Conservation (phyloP, 2,113 vertebrate genomes). For the Xenotilapia flavipinnis region DNA sequence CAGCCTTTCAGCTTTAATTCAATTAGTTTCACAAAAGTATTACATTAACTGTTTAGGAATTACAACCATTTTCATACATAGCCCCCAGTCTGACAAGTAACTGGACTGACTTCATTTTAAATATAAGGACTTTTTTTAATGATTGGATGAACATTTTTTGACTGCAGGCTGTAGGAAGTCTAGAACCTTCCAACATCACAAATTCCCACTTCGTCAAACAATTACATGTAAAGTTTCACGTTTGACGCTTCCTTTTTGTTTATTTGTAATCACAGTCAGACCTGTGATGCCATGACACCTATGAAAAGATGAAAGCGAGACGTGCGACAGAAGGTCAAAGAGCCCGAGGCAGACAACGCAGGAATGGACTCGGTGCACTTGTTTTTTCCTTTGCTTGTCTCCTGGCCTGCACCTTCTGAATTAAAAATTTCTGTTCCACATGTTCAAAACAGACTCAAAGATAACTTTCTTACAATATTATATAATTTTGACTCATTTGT, state of each 20-base stretch:
- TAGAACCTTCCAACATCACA: not conserved
- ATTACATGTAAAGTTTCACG: not conserved
- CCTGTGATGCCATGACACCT: not conserved
- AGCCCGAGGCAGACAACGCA: not conserved
- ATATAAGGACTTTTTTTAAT: not conserved
- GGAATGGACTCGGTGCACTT: slow-evolving; percentile 13
- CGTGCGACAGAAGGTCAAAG: not conserved
- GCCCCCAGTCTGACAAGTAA: not conserved
- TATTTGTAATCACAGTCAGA: not conserved
- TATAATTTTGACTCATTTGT: not conserved
- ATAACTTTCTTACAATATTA: not conserved
- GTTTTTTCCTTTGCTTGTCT: slow-evolving; percentile 27
- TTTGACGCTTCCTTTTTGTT: not conserved
- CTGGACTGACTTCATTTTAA: not conserved
- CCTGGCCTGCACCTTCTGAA: slow-evolving; percentile 41
- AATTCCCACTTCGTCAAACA: not conserved
- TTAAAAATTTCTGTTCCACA: not conserved
- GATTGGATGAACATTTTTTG: not conserved
- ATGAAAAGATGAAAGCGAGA: not conserved
- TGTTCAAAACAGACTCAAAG: not conserved
- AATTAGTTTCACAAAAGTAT: not conserved
- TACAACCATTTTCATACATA: not conserved
- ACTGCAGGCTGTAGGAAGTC: not conserved
- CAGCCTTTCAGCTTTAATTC: not conserved
- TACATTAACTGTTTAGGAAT: not conserved